Evolutionary conservation across 2,113 vertebrate species (phyloP).

Genomic region (Pterocles burchelli): DNA sequence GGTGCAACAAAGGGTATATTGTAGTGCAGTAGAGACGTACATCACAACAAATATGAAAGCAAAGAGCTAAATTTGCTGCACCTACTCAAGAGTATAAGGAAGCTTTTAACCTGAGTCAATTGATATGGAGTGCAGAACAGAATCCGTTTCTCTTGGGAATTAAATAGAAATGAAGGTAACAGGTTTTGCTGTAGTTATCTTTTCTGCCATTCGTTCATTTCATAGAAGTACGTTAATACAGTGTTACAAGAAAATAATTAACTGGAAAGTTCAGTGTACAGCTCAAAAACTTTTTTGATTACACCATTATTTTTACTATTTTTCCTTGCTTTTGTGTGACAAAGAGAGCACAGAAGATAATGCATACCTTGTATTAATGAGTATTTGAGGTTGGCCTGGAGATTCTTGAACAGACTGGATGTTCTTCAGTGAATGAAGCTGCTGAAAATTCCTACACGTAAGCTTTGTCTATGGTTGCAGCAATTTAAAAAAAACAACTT

Average conservation of each 20-base stretch:
- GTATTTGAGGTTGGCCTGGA: neutral
- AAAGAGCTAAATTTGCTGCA: neutral
- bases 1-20: neutral
- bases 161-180: neutral
- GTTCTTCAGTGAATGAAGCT: neutral
- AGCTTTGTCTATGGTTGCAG: neutral
- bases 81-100: neutral
- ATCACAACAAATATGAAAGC: neutral
- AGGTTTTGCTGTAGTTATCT: neutral
- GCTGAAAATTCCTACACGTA: neutral
- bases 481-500: neutral
- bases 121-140: neutral
- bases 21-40: neutral
- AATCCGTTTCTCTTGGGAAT: neutral
- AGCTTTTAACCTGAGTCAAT: neutral
- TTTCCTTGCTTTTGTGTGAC: neutral
- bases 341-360: neutral
- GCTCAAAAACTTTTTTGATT: neutral
- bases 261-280: neutral
- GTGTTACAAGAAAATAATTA: neutral
- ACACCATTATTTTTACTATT: neutral
- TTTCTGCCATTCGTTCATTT: neutral
- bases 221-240: neutral
- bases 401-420: neutral
- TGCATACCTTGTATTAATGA: neutral